A percentile compares a stretch with the other conserved stretches of the same genome.
Evolutionary conservation across 2,113 vertebrate species (phyloP).

Genomic region (Cynocephalus volans): DNA sequence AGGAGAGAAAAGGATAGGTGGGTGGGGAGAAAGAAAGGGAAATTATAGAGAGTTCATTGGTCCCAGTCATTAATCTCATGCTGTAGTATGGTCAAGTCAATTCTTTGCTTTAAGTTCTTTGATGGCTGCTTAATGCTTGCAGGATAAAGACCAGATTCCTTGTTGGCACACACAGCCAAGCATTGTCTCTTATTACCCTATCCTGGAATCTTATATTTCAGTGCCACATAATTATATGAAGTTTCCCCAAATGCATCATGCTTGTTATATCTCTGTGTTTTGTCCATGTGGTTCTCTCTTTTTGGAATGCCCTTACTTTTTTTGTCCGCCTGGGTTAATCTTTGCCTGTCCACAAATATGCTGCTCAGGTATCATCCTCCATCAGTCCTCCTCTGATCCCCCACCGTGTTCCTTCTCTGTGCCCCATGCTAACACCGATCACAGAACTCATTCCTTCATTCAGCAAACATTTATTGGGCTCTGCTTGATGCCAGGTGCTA

Average conservation of each 20-base stretch:
- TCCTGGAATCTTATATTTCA: not conserved
- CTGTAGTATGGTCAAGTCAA: not conserved
- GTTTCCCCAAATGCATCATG: not conserved
- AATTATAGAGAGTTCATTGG: not conserved
- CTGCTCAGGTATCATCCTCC: not conserved
- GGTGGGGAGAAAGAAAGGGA: not conserved
- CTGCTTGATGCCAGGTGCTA: not conserved
- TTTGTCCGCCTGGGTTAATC: not conserved
- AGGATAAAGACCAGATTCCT: not conserved
- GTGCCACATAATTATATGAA: not conserved
- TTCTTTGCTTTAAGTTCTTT: not conserved
- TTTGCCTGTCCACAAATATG: not conserved
- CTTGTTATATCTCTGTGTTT: not conserved
- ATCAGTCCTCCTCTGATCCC: not conserved
- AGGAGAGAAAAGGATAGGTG: not conserved
- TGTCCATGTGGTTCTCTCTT: not conserved
- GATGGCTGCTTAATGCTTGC: not conserved
- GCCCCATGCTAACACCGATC: not conserved
- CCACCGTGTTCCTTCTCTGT: accelerated
- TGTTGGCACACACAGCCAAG: not conserved
- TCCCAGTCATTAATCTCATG: not conserved
- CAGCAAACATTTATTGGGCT: not conserved
- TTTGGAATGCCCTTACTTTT: not conserved
- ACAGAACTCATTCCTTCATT: not conserved
- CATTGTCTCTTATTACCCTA: not conserved